A percentile compares a stretch with the other conserved stretches of the same genome.
These are phyloP conservation scores for Hippocampus zosterae DNA, from an alignment of 2,113 vertebrate species.

Conservation along the genomic window DNA sequence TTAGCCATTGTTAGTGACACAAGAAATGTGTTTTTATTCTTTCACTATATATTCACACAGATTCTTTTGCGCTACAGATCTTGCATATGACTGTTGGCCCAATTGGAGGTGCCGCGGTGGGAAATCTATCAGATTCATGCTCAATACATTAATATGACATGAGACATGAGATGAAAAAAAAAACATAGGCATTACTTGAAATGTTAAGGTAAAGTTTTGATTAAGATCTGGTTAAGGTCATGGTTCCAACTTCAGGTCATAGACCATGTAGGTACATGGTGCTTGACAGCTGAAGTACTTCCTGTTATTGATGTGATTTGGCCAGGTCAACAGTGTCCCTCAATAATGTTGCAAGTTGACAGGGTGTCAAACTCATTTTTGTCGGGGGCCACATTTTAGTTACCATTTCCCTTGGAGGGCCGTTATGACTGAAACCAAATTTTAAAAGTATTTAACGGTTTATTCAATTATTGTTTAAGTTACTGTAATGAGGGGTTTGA, in stretches of 20 bases:
- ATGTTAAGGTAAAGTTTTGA: slow-evolving; percentile 46
- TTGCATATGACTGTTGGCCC: too few relatives aligned
- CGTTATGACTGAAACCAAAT: too few relatives aligned
- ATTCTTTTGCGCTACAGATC: too few relatives aligned
- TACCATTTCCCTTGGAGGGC: too few relatives aligned
- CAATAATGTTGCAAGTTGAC: slow-evolving; percentile 26
- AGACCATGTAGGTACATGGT: slow-evolving; percentile 34
- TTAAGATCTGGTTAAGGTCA: slow-evolving; percentile 53
- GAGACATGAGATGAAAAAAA: not conserved
- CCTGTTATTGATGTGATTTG: slow-evolving; percentile 43
- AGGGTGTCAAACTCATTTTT: not conserved
- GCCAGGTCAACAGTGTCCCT: slow-evolving; percentile 42
- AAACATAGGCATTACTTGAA: not conserved
- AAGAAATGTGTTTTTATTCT: not conserved
- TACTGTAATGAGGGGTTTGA: too few relatives aligned
- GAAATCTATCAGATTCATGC: not conserved
- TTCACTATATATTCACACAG: not conserved
- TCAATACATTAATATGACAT: not conserved
- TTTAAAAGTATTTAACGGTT: too few relatives aligned
- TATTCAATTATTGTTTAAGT: too few relatives aligned
- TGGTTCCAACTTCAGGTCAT: slow-evolving; percentile 52
- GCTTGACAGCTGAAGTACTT: slow-evolving; percentile 61
- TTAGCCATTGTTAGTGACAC: not conserved
- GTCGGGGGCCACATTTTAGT: too few relatives aligned
- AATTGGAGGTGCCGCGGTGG: not conserved